phyloP scores from a whole-genome alignment of 1,140 invertebrate genomes.

The Drosophila setifemur region DNA sequence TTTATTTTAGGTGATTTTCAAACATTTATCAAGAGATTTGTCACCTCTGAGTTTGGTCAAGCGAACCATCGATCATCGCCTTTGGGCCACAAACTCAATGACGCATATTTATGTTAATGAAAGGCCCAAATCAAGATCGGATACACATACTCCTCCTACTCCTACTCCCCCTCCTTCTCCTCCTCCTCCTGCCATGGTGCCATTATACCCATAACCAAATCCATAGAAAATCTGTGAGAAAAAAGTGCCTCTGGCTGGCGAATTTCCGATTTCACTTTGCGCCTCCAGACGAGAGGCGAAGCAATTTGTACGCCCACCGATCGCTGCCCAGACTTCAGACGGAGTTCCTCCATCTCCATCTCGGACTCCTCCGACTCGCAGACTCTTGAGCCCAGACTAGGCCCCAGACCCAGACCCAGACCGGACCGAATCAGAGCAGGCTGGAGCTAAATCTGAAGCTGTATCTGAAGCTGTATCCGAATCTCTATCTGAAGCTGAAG shows the following conservation, averaged over 20 bases:
- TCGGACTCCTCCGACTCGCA: not conserved
- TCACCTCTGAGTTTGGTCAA: slow-evolving; percentile 23
- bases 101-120: slow-evolving; percentile 38
- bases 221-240: slow-evolving; percentile 15
- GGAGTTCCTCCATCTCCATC: no score
- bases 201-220: slow-evolving; percentile 15
- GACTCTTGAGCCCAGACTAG: not conserved
- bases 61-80: slow-evolving; percentile 24
- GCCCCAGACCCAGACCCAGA: slow-evolving; percentile 2
- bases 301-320: slow-evolving; percentile 73
- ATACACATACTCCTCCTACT: slow-evolving; percentile 10
- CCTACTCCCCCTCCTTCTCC: not conserved
- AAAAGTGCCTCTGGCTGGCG: slow-evolving; percentile 31
- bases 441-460: not conserved
- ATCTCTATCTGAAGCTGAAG: not conserved
- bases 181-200: not conserved
- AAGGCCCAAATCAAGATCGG: slow-evolving; percentile 36
- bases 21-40: slow-evolving; percentile 25
- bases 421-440: slow-evolving; percentile 6
- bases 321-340: slow-evolving; percentile 11
- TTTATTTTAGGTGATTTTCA: slow-evolving; percentile 16
- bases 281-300: slow-evolving; percentile 36
- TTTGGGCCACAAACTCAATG: no score
- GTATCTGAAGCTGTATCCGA: not conserved
- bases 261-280: slow-evolving; percentile 70